These are phyloP conservation scores for Sinonovacula constricta DNA, from an alignment of 1,140 invertebrate species.

Conservation along the genomic window DNA sequence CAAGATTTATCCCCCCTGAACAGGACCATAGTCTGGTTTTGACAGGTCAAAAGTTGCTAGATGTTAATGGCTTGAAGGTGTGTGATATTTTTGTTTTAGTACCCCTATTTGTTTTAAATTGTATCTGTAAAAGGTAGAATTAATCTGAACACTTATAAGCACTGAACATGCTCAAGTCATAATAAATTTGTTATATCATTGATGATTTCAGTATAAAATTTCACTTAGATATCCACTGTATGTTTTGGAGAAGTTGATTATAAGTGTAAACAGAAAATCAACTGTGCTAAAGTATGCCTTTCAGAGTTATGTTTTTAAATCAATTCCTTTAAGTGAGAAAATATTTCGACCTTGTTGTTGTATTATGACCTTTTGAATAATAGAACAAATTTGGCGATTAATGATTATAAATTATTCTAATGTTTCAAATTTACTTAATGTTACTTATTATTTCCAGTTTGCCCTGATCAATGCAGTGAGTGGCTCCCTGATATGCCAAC, in stretches of 20 bases:
- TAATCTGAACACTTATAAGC: background rate
- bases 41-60: slow-evolving; percentile 53
- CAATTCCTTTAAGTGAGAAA: background rate
- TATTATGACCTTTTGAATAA: background rate
- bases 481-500: slow-evolving; percentile 76
- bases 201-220: slow-evolving; percentile 5
- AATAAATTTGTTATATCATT: background rate
- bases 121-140: background rate
- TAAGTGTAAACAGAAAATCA: background rate
- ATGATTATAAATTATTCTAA: background rate
- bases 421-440: background rate
- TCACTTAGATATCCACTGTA: background rate
- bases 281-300: background rate
- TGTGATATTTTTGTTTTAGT: background rate
- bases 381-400: background rate
- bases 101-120: background rate
- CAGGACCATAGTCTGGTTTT: slow-evolving; percentile 54
- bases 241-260: background rate
- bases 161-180: background rate
- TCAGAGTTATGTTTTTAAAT: background rate
- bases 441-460: slow-evolving; percentile 59
- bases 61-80: slow-evolving; percentile 67
- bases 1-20: slow-evolving; percentile 57
- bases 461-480: slow-evolving; percentile 75
- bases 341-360: background rate